Evolutionary conservation across 2,888 invertebrate species (phyloP), one percentile per base, ranked within the genome.

Genomic region (Amiota communis): DNA sequence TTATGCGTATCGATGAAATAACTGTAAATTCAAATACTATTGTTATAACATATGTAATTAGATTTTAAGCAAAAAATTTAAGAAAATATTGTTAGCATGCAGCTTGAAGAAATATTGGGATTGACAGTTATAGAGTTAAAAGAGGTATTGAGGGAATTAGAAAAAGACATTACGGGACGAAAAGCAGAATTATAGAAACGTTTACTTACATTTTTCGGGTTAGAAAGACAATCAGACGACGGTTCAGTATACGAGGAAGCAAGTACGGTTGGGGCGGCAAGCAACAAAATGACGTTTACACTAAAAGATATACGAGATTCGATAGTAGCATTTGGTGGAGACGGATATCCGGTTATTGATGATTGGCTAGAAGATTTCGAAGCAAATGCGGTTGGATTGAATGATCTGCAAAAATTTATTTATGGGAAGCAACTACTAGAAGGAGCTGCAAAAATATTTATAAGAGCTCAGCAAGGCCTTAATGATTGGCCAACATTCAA

Each of bases 281-380:
- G 36, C 8, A 23, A n/a, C n/a, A n/a, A 20, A 46, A n/a, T 13
- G 13, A 13, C 1, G n/a, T 70, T 70, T 59, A 57, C 70, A n/a
- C n/a, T 70, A 2, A 48, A 23, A 2, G 59, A 70, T 47, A 49
- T 70, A 6, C 8, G 57, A 46, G 70, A 70, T 3, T 48, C 47
- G 1, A 1, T 70, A 13, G 8, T 47, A 1, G 10, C 57, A n/a
- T 70, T 59, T 36, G 6, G 11, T 8, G 70, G 70, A 13, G 13
- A 53, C 20, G 53, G 46, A 6, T 17, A n/a, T 10, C 53, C 49
- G 9, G n/a, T 15, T 6, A 36, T 64, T 1, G 47, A 71, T 47
- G 48, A 56, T 46, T 64, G 71, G 71, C 12, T 71, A 1, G 71
- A 71, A 51, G 63, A 71, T 17, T 71, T 71, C 12, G 63, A 71